These are phyloP conservation scores for Coendou prehensilis DNA, from an alignment of 2,797 vertebrate species.

Conservation along the genomic window DNA sequence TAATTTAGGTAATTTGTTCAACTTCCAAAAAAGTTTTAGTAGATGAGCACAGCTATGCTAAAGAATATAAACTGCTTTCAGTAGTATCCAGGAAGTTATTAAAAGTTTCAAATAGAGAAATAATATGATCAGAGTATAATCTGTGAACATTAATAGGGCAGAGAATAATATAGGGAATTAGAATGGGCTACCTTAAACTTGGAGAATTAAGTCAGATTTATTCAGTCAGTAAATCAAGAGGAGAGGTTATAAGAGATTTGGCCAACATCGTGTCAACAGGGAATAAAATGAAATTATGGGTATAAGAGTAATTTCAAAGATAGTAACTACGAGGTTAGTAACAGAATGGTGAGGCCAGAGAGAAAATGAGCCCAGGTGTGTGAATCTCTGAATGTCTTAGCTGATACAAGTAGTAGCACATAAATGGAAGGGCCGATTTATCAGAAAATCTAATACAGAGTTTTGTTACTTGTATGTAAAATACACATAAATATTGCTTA, in stretches of 20 bases:
- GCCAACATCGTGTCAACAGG: not conserved
- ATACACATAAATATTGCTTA: not conserved
- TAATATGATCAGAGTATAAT: not conserved
- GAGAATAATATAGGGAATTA: not conserved
- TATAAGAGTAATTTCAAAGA: not conserved
- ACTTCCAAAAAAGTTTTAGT: not conserved
- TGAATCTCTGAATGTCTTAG: not conserved
- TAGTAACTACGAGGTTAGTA: not conserved
- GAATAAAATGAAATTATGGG: not conserved
- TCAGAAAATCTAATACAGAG: not conserved
- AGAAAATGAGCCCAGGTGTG: not conserved
- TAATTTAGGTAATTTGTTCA: not conserved
- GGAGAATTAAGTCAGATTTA: not conserved
- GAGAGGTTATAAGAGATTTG: not conserved
- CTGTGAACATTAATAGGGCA: not conserved
- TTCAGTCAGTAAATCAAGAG: not conserved
- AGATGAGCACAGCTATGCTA: not conserved
- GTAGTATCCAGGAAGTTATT: not conserved
- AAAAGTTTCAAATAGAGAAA: not conserved
- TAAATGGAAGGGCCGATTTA: not conserved
- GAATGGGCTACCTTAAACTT: not conserved
- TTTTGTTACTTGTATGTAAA: not conserved
- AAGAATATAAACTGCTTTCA: conserved; percentile 19
- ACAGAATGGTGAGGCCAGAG: not conserved
- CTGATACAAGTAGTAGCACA: not conserved